Evolutionary conservation across 1,140 invertebrate genomes (phyloP).

Genomic region (Drosophila truncata): DNA sequence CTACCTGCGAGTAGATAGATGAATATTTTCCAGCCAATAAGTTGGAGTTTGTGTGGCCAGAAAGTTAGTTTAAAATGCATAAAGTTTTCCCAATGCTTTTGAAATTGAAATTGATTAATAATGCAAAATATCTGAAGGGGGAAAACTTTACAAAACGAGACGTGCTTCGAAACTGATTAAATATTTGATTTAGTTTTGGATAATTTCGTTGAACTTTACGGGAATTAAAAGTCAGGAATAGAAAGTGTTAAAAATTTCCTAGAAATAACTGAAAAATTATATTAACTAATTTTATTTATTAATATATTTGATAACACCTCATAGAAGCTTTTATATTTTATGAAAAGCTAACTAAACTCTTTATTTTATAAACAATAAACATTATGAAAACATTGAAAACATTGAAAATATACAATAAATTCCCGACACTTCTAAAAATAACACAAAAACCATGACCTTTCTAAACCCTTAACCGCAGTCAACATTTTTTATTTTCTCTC

Average conservation of each 20-base stretch:
- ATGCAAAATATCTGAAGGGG: neutral
- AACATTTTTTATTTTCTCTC: neutral
- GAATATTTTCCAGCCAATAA: slow-evolving; percentile 11
- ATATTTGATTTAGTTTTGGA: neutral
- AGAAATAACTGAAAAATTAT: neutral
- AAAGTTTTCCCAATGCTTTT: slow-evolving; percentile 25
- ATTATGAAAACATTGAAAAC: neutral
- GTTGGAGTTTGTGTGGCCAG: neutral
- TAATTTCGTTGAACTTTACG: too few species aligned
- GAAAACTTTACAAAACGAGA: slow-evolving; percentile 1
- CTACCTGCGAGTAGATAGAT: neutral
- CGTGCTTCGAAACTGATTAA: neutral
- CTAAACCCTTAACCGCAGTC: neutral
- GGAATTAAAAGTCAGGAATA: too few species aligned
- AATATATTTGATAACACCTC: too few species aligned
- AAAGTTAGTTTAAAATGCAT: slow-evolving; percentile 20
- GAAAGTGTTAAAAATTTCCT: neutral
- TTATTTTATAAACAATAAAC: too few species aligned
- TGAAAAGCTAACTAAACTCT: too few species aligned
- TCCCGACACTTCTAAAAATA: neutral
- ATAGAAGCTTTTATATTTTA: too few species aligned
- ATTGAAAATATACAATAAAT: neutral
- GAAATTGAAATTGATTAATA: slow-evolving; percentile 16
- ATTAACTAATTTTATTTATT: too few species aligned
- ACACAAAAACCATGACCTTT: neutral